These are phyloP conservation scores for Molothrus ater DNA, from an alignment of 2,797 vertebrate genomes.

Conservation along the genomic window DNA sequence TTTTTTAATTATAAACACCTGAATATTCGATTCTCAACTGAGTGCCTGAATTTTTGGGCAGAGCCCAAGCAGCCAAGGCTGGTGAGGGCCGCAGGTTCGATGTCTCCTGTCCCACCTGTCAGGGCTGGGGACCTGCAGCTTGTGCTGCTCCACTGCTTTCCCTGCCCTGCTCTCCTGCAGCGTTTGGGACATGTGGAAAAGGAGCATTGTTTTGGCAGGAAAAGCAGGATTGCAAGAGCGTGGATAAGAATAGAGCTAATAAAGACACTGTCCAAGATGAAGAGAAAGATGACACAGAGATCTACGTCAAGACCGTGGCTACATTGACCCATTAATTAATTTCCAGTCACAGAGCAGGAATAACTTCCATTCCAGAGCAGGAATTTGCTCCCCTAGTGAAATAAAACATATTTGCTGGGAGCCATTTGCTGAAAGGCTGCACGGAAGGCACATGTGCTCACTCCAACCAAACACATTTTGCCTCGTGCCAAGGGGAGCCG, in stretches of 20 bases:
- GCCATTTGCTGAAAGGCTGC: neutral
- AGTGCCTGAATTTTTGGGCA: neutral
- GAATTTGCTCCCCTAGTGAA: neutral
- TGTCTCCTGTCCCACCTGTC: accelerated
- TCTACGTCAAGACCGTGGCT: neutral
- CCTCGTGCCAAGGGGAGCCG: accelerated
- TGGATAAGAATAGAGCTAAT: neutral
- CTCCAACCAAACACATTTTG: neutral
- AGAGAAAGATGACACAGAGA: neutral
- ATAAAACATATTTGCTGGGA: neutral
- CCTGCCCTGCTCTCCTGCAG: neutral
- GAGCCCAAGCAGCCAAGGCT: neutral
- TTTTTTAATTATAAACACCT: neutral
- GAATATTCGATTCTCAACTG: too few relatives aligned
- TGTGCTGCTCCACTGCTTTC: neutral
- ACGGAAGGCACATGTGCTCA: accelerated
- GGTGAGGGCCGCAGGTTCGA: accelerated
- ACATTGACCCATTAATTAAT: neutral
- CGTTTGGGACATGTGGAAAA: accelerated
- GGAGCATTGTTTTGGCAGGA: accelerated
- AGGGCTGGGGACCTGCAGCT: neutral
- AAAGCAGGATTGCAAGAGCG: neutral
- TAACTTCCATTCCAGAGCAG: neutral
- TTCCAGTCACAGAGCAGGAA: neutral
- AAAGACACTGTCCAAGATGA: neutral